Evolutionary conservation across 1,140 invertebrate genomes (phyloP).

Genomic region (Marisa cornuarietis): DNA sequence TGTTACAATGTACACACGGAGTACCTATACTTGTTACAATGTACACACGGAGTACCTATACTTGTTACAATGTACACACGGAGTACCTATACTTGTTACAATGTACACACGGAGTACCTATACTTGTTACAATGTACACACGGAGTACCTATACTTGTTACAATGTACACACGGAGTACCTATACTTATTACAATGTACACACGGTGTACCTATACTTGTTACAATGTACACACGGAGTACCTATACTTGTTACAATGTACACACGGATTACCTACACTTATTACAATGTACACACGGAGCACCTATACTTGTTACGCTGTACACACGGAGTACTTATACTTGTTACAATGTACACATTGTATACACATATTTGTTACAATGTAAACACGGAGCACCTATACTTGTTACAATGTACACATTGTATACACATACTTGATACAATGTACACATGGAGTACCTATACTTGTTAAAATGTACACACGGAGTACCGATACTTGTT

Average conservation of each 20-base stretch:
- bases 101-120: not conserved
- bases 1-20: not conserved
- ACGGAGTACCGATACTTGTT: not conserved
- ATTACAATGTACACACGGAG: too few species aligned
- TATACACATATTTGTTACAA: not conserved
- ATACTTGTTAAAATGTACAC: too few species aligned
- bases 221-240: not conserved
- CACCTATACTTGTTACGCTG: not conserved
- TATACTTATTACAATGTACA: not conserved
- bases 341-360: not conserved
- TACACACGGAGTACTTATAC: too few species aligned
- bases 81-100: too few species aligned
- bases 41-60: not conserved
- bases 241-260: not conserved
- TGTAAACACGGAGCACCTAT: not conserved
- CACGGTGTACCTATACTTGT: too few species aligned
- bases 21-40: too few species aligned
- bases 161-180: not conserved
- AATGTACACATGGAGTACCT: not conserved
- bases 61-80: not conserved
- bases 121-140: not conserved
- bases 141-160: too few species aligned
- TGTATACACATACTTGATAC: not conserved
- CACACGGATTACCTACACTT: too few species aligned
- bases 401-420: not conserved